Evolutionary conservation across 1,140 invertebrate genomes (phyloP).

Genomic region (Drosophila kikkawai): DNA sequence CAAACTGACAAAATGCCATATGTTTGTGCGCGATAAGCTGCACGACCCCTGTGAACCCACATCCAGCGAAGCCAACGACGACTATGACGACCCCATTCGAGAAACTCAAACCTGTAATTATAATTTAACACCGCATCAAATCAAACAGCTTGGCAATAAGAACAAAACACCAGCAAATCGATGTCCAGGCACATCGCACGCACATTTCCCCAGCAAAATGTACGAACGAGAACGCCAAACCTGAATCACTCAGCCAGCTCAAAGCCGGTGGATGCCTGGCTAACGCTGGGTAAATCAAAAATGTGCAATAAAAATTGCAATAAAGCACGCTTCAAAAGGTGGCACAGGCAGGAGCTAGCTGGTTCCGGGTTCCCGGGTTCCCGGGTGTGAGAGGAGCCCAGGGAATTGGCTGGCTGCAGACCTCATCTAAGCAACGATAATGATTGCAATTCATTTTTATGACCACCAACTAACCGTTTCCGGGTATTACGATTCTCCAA

Average conservation of each 20-base stretch:
- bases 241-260: slow-evolving; percentile 23
- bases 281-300: slow-evolving; percentile 67
- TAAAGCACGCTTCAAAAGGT: slow-evolving; percentile 66
- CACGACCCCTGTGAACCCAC: slow-evolving; percentile 2
- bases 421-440: slow-evolving; percentile 79
- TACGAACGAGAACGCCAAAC: not conserved
- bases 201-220: slow-evolving; percentile 25
- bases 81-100: slow-evolving; percentile 27
- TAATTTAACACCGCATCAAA: slow-evolving; percentile 66
- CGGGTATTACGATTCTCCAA: slow-evolving; percentile 61
- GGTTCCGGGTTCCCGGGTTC: not conserved
- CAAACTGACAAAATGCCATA: slow-evolving; percentile 80
- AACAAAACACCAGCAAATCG: slow-evolving; percentile 47
- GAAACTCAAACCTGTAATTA: slow-evolving; percentile 72
- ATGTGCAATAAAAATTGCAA: slow-evolving; percentile 73
- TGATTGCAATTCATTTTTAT: slow-evolving; percentile 81
- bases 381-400: not conserved
- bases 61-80: not conserved
- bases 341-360: not conserved
- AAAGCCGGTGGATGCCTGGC: slow-evolving; percentile 23
- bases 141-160: slow-evolving; percentile 32
- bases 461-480: slow-evolving; percentile 64
- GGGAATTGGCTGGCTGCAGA: slow-evolving; percentile 40
- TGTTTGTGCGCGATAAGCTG: slow-evolving; percentile 73
- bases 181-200: slow-evolving; percentile 45